Evolutionary conservation across 2,797 vertebrate species (phyloP).

Genomic region (Peromyscus melanophrys): DNA sequence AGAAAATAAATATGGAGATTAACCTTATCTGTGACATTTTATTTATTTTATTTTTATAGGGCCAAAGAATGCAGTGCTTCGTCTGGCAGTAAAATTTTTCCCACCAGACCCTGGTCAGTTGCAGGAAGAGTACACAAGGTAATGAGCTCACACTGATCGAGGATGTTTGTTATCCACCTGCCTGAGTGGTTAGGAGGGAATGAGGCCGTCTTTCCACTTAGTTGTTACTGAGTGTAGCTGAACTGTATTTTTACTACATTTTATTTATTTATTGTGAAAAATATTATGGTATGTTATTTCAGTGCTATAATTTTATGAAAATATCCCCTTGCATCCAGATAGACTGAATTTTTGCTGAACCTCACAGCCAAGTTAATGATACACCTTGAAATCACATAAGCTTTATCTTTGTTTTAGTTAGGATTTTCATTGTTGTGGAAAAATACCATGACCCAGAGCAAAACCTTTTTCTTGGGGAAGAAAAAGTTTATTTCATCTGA

Average conservation of each 20-base stretch:
- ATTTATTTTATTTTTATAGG: slow-evolving; percentile 88
- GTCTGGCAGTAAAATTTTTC: slow-evolving; percentile 98
- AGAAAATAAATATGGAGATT: neutral
- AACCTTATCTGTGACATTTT: neutral
- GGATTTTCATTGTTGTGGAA: neutral
- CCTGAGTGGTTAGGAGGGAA: no score
- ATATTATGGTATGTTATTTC: neutral
- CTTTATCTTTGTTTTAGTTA: neutral
- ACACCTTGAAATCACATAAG: neutral
- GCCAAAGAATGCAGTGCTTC: slow-evolving; percentile 94
- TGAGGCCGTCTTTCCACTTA: no score
- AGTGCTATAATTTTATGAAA: neutral
- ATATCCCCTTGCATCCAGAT: neutral
- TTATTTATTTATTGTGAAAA: neutral
- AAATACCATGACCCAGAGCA: neutral
- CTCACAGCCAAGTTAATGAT: neutral
- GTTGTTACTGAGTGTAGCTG: neutral
- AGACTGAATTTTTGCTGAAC: neutral
- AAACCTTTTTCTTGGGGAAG: neutral
- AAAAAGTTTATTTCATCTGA: neutral
- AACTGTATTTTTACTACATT: neutral
- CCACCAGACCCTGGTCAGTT: slow-evolving; percentile 99
- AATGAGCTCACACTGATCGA: neutral
- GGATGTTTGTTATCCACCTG: rapidly evolving
- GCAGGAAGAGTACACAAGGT: slow-evolving; percentile 98